These are phyloP conservation scores for Limnephilus auricula DNA, from an alignment of 2,888 invertebrate genomes.

Conservation along the genomic window DNA sequence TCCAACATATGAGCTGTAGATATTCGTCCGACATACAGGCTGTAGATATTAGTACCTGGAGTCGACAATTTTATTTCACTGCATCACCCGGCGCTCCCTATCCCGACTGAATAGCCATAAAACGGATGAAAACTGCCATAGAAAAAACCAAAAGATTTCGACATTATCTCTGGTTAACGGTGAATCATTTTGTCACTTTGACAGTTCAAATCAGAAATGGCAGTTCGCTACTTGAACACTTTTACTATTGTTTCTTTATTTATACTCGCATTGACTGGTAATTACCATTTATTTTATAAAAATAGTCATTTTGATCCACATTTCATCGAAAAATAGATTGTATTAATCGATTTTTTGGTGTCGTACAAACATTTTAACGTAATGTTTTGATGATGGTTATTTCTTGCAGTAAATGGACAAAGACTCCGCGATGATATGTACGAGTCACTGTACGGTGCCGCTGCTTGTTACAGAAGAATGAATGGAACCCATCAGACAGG, in stretches of 20 bases:
- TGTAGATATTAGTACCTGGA: too few relatives aligned
- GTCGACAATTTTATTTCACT: too few relatives aligned
- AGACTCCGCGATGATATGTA: constrained; percentile 90
- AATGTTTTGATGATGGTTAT: constrained; percentile 1
- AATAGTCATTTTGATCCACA: not conserved
- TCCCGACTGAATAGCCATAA: not conserved
- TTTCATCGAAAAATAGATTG: not conserved
- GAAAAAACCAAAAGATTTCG: not conserved
- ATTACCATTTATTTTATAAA: not conserved
- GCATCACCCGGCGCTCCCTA: too few relatives aligned
- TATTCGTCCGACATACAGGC: too few relatives aligned
- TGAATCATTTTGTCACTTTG: constrained; percentile 46
- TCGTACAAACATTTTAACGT: not conserved
- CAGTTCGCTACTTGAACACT: not conserved
- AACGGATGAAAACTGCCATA: not conserved
- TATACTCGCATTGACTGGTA: constrained; percentile 28
- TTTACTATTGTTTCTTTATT: constrained; percentile 35
- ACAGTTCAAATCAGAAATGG: not conserved
- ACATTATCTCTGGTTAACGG: not conserved
- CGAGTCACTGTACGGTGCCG: constrained; percentile 82
- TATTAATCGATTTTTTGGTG: not conserved
- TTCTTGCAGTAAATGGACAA: constrained; percentile 74
- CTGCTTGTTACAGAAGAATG: constrained; percentile 91
- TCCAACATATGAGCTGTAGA: too few relatives aligned
- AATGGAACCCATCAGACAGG: constrained; percentile 98